Percentiles rank a stretch among this genome's conserved stretches.
These are phyloP conservation scores for Drosophila meridionalis DNA, from an alignment of 2,888 invertebrate species.

Conservation along the genomic window DNA sequence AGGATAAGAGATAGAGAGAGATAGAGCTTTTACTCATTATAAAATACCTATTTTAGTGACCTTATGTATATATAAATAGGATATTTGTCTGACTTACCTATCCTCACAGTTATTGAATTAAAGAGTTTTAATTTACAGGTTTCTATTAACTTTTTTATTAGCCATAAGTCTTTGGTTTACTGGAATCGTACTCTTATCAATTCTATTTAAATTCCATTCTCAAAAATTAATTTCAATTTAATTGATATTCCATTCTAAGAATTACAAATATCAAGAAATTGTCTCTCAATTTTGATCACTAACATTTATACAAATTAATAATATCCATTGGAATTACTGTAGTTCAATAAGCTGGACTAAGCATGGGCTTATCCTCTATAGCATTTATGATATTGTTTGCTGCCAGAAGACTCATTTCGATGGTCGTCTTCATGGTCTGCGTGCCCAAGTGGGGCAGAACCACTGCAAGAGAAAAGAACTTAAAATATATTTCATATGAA, in stretches of 20 bases:
- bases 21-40: too few relatives aligned
- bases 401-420: conserved; percentile 91
- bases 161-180: background rate
- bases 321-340: too few relatives aligned
- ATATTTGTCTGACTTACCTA: too few relatives aligned
- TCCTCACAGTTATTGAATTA: too few relatives aligned
- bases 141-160: background rate
- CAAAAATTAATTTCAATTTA: background rate
- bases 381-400: conserved; percentile 92
- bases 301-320: background rate
- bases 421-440: conserved; percentile 91
- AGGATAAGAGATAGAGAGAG: too few relatives aligned
- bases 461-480: conserved; percentile 86
- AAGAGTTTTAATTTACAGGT: background rate
- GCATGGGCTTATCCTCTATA: conserved; percentile 89
- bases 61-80: too few relatives aligned
- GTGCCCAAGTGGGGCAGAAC: conserved; percentile 95
- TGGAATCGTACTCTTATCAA: background rate
- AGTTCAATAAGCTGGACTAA: conserved; percentile 86
- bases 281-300: too few relatives aligned
- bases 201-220: background rate
- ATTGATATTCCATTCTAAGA: background rate
- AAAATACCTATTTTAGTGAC: too few relatives aligned
- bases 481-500: background rate
- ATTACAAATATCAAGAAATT: background rate